Evolutionary conservation across 2,797 vertebrate species (phyloP).

Genomic region (Enteromius viviparus): DNA sequence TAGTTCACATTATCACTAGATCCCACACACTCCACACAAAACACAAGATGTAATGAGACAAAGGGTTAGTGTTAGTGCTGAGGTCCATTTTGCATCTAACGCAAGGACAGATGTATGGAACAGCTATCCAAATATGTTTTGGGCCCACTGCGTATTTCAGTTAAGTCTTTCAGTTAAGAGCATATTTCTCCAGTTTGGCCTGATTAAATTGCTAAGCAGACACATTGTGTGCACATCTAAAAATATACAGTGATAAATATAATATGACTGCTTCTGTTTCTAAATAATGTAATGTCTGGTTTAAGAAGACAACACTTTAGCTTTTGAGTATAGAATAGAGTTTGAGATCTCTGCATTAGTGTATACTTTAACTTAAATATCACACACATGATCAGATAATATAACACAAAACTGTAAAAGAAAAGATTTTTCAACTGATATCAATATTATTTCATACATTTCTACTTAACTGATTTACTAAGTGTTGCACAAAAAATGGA

Average conservation of each 20-base stretch:
- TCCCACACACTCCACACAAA: too few species aligned
- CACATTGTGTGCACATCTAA: slow-evolving; percentile 42
- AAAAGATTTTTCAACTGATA: not conserved
- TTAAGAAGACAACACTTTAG: slow-evolving; percentile 21
- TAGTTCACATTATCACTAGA: too few species aligned
- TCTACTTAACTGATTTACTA: not conserved
- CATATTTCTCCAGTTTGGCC: slow-evolving; percentile 9
- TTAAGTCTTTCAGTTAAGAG: not conserved
- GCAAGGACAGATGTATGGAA: not conserved
- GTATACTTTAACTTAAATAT: not conserved
- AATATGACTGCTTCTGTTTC: slow-evolving; percentile 46
- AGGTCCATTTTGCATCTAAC: not conserved
- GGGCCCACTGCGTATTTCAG: not conserved
- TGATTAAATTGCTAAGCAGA: slow-evolving; percentile 31
- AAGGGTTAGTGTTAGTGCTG: too few species aligned
- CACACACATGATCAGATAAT: not conserved
- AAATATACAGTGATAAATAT: slow-evolving; percentile 47
- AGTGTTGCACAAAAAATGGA: not conserved
- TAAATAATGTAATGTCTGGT: slow-evolving; percentile 42
- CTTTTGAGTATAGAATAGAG: too few species aligned
- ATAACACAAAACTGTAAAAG: not conserved
- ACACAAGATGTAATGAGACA: too few species aligned
- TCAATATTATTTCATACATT: not conserved
- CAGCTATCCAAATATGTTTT: not conserved
- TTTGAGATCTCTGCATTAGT: too few species aligned